These are phyloP conservation scores for Ligdia adustata DNA, from an alignment of 2,888 invertebrate species.

Conservation along the genomic window DNA sequence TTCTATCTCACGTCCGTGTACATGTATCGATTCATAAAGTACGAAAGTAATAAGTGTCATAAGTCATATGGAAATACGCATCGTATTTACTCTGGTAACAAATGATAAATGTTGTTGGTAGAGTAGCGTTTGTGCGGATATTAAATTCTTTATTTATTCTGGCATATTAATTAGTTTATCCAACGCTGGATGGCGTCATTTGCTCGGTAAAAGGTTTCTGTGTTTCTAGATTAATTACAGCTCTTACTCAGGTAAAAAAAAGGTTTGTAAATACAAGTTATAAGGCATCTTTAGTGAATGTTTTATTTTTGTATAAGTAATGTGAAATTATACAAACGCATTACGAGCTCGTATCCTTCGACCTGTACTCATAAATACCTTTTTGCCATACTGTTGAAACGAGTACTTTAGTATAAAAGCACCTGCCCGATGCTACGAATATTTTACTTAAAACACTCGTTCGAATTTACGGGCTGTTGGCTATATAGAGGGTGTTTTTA, in stretches of 20 bases:
- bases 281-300: too few species aligned
- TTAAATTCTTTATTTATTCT: slow-evolving; percentile 53
- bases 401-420: slow-evolving; percentile 39
- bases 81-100: slow-evolving; percentile 45
- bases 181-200: slow-evolving; percentile 33
- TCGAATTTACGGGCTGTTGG: slow-evolving; percentile 43
- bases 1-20: slow-evolving; percentile 36
- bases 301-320: background rate
- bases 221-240: background rate
- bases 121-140: slow-evolving; percentile 50
- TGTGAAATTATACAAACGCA: slow-evolving; percentile 3
- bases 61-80: slow-evolving; percentile 41
- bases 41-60: slow-evolving; percentile 39
- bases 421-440: slow-evolving; percentile 40
- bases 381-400: slow-evolving; percentile 35
- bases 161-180: slow-evolving; percentile 48
- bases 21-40: slow-evolving; percentile 34
- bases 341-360: background rate
- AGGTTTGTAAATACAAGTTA: too few species aligned
- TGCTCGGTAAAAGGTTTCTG: slow-evolving; percentile 22
- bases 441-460: slow-evolving; percentile 46
- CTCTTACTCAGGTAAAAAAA: background rate
- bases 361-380: slow-evolving; percentile 20
- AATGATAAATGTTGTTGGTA: slow-evolving; percentile 49
- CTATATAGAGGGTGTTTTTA: slow-evolving; percentile 48